Percentiles rank a stretch among this genome's conserved stretches.
Conservation (phyloP, 2,797 vertebrate species). For the Crocidura indochinensis region DNA sequence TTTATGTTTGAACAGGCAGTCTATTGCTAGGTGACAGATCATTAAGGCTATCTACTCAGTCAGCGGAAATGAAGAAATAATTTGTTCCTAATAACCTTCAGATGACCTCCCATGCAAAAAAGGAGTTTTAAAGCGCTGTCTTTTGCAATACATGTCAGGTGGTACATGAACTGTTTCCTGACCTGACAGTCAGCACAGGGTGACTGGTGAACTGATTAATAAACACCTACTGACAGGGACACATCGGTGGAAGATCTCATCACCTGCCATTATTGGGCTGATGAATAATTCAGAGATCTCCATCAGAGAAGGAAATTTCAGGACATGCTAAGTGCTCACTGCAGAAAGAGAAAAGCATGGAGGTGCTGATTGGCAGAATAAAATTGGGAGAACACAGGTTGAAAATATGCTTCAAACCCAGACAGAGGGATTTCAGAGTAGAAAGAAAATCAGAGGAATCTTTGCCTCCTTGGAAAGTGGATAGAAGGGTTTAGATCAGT, state of each 20-base stretch:
- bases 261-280: constrained; percentile 89
- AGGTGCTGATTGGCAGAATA: constrained; percentile 82
- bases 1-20: constrained; percentile 92
- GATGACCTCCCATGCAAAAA: constrained; percentile 92
- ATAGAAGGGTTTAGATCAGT: neutral
- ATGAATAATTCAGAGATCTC: constrained; percentile 92
- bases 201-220: constrained; percentile 90
- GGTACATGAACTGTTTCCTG: constrained; percentile 82
- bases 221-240: constrained; percentile 92
- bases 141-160: constrained; percentile 88
- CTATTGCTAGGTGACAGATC: constrained; percentile 93
- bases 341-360: constrained; percentile 70
- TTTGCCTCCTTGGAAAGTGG: neutral
- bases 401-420: constrained; percentile 31
- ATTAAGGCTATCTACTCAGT: constrained; percentile 92
- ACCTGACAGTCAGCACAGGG: constrained; percentile 86
- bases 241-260: constrained; percentile 90
- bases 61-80: constrained; percentile 93
- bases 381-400: constrained; percentile 51
- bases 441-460: neutral
- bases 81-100: constrained; percentile 93
- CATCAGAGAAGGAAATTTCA: constrained; percentile 85
- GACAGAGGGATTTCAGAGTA: neutral
- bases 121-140: constrained; percentile 90
- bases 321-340: constrained; percentile 47